Evolutionary conservation across 2,797 vertebrate species (phyloP).

Genomic region (Epinephelus malabaricus): DNA sequence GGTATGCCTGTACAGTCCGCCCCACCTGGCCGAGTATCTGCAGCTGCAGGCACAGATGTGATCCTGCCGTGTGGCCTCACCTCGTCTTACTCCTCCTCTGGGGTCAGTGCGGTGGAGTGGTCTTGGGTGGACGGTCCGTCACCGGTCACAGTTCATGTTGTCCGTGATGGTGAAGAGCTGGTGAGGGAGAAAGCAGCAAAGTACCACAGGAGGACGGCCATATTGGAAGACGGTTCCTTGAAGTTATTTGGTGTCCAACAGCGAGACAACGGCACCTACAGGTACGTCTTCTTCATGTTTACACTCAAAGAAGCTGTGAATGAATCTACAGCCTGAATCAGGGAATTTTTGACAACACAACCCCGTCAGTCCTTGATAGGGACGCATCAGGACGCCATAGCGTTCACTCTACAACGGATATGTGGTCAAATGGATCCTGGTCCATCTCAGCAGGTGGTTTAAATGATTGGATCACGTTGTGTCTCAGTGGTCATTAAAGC

Average conservation of each 20-base stretch:
- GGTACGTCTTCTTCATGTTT: background rate
- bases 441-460: no score
- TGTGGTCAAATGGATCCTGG: no score
- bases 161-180: background rate
- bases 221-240: background rate
- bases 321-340: no score
- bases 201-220: background rate
- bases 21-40: background rate
- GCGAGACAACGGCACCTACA: constrained; percentile 11
- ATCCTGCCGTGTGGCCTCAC: background rate
- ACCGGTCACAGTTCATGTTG: fast-evolving
- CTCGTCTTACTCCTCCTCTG: background rate
- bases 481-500: no score
- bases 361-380: no score
- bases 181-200: background rate
- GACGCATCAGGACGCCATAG: no score
- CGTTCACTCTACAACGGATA: no score
- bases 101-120: constrained; percentile 1
- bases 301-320: no score
- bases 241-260: background rate
- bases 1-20: background rate
- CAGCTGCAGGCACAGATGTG: background rate
- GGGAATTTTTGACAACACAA: no score
- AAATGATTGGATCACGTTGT: no score
- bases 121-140: fast-evolving